phyloP scores from a whole-genome alignment of 1,140 invertebrate genomes.

The Diorhabda carinulata region DNA sequence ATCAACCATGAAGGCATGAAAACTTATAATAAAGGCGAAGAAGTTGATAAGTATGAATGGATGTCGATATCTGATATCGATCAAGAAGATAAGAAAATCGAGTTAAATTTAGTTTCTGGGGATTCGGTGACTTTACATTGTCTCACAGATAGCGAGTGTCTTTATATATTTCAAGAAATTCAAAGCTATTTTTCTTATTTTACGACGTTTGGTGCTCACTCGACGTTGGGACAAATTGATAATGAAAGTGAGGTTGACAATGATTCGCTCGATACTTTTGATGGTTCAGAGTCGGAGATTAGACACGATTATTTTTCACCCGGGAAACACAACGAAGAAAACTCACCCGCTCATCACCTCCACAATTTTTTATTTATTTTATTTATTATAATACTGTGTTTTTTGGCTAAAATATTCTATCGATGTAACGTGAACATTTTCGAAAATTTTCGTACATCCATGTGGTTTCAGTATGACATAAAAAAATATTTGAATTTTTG shows the following conservation, averaged over 20 bases:
- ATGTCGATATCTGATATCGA: conserved; percentile 18
- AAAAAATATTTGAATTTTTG: no score
- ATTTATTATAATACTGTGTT: no score
- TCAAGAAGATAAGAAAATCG: conserved; percentile 20
- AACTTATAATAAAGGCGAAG: conserved; percentile 14
- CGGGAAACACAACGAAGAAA: no score
- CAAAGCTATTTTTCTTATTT: conserved; percentile 21
- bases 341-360: no score
- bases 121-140: conserved; percentile 13
- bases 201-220: conserved; percentile 3
- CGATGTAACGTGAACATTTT: no score
- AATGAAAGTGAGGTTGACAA: conserved; percentile 4
- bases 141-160: conserved; percentile 23
- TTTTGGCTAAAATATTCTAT: no score
- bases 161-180: conserved; percentile 21
- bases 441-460: no score
- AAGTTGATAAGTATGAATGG: conserved; percentile 15
- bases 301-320: no score
- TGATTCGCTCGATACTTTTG: no score
- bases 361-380: no score
- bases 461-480: no score
- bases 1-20: conserved; percentile 26
- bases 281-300: no score
- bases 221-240: neutral
- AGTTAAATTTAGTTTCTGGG: conserved; percentile 14